A percentile compares a stretch with the other conserved stretches of the same genome.
Evolutionary conservation across 2,797 vertebrate genomes (phyloP).

Genomic region (Manis crassicaudata): DNA sequence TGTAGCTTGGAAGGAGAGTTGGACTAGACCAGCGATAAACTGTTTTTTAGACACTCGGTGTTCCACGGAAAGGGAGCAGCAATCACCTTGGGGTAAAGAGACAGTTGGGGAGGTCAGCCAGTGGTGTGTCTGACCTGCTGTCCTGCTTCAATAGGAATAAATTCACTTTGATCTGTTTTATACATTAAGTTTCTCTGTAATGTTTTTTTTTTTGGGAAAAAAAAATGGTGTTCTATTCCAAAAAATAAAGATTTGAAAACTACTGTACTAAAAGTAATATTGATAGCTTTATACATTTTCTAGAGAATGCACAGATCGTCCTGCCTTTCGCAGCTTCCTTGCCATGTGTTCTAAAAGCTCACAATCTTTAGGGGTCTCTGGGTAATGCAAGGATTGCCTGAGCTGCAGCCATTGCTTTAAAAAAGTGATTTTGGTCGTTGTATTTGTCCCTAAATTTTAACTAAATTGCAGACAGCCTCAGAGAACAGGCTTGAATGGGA

Average conservation of each 20-base stretch:
- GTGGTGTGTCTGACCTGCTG: not conserved
- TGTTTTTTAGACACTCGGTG: not conserved
- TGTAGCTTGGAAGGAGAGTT: not conserved
- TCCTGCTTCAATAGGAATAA: not conserved
- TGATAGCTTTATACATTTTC: not conserved
- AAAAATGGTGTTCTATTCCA: not conserved
- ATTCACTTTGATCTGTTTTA: not conserved
- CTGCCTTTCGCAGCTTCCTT: not conserved
- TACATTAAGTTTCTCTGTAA: not conserved
- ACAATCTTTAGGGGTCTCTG: not conserved
- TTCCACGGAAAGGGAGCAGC: not conserved
- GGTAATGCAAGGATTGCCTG: not conserved
- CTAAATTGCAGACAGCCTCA: not conserved
- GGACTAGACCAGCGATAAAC: not conserved
- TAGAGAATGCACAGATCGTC: not conserved
- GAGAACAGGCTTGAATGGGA: not conserved
- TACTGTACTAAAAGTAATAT: not conserved
- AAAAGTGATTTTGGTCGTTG: not conserved
- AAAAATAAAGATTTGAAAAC: not conserved
- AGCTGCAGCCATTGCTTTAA: not conserved
- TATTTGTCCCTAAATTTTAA: not conserved
- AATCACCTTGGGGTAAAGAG: not conserved
- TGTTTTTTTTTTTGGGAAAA: not conserved
- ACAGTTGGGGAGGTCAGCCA: not conserved
- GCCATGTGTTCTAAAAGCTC: not conserved